Base-by-base conservation (phyloP, 2,888 invertebrate species). In the Stratiomys singularior region DNA sequence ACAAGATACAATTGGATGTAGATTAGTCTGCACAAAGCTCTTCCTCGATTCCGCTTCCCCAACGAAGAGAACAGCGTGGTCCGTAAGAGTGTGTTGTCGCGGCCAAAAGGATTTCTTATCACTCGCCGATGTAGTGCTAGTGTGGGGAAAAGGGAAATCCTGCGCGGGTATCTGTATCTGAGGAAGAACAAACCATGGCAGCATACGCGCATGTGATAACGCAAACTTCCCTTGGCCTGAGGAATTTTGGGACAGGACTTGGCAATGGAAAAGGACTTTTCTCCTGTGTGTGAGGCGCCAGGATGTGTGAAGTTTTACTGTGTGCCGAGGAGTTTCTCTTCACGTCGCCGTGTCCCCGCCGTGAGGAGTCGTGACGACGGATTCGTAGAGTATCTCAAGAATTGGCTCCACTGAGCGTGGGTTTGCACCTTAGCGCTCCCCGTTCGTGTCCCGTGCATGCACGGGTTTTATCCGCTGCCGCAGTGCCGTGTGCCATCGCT, bases 21-120 rank as follows among this genome's bases (percentile, higher is more conserved):
- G 23, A 67, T 30, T 28, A 11, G n/a, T 71, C 71, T 72, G 71
- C 71, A 72, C 52, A 72, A 72, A 72, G 71, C 71, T 72, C 56
- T n/a, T 27, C 1, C 71, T 46, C 37, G 9, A 5, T 37, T 13
- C 23, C 15, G 3, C 15, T 28, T 56, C 74, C 58, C 74, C 60
- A 13, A 2, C 15, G 30, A 74, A 74, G 74, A 74, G 74, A 58
- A 37, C 7, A 9, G 11, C 11, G 9, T 2, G 15, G 18, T 46
- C n/a, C 25, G 4, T 25, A 15, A 15, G 21, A 23, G 46, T 47
- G 46, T n/a, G n/a, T 25, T 25, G 13, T 30, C 13, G n/a, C 21
- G 11, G 44, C 47, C 47, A 46, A 69, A 28, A 9, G 27, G 9
- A n/a, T n/a, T 69, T 69, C 47, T 69, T 69, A 69, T 69, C 69